Conservation (phyloP, 2,797 vertebrate species). For the Podargus strigoides region DNA sequence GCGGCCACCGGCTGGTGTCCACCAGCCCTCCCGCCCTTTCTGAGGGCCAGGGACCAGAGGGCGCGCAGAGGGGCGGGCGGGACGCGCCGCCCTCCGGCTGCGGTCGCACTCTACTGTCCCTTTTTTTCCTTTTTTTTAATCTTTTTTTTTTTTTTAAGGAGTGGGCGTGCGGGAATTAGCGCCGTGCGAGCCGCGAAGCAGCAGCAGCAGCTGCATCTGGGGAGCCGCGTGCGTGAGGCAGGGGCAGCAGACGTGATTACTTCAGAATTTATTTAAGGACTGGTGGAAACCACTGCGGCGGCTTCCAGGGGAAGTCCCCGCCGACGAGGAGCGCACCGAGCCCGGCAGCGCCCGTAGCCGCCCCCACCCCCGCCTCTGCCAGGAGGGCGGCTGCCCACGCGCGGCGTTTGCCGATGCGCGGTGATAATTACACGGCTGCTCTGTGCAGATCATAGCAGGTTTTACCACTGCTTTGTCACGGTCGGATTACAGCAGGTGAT, state of each 20-base stretch:
- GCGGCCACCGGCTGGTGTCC: too few species aligned
- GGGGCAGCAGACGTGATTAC: slow-evolving; percentile 74
- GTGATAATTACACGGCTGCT: background rate
- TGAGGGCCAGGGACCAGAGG: background rate
- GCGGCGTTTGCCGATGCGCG: background rate
- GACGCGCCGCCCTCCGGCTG: background rate
- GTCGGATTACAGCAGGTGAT: background rate
- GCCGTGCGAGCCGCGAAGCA: background rate
- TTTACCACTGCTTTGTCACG: background rate
- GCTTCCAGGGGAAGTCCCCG: slow-evolving; percentile 77
- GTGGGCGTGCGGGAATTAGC: background rate
- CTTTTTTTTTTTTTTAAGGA: background rate
- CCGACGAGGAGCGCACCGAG: background rate
- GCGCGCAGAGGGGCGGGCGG: background rate
- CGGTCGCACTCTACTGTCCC: background rate
- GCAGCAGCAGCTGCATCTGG: slow-evolving; percentile 32
- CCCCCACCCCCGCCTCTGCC: background rate
- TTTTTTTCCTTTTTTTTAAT: too few species aligned
- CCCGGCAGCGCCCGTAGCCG: background rate
- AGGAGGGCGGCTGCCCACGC: background rate
- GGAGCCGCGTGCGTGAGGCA: slow-evolving; percentile 68
- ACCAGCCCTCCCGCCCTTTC: background rate
- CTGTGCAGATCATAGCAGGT: background rate
- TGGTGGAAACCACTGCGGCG: slow-evolving; percentile 82
- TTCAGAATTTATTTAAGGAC: slow-evolving; percentile 81